Conservation (phyloP, 2,113 vertebrate species). For the Eubucco bourcierii region DNA sequence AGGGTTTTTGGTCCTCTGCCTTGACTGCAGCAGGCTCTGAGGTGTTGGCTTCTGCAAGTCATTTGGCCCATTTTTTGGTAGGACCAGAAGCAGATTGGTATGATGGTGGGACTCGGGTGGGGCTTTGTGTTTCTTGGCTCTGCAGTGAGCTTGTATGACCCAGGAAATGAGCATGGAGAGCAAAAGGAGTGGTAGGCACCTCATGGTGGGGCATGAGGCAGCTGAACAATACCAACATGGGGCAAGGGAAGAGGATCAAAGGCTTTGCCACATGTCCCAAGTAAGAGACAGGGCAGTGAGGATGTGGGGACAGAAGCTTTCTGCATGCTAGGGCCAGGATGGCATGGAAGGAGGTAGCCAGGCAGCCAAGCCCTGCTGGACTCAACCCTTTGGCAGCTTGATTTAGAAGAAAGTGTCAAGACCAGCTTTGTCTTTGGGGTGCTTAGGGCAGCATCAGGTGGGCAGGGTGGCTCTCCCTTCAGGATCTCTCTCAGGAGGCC, state of each 20-base stretch:
- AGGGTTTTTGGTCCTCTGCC: neutral
- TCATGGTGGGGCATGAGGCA: rapidly evolving
- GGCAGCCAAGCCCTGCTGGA: too few species aligned
- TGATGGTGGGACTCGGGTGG: rapidly evolving
- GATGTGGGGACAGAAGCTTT: neutral
- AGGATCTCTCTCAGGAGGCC: neutral
- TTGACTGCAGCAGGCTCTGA: rapidly evolving
- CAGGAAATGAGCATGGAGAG: rapidly evolving
- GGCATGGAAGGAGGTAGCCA: neutral
- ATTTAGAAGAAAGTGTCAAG: rapidly evolving
- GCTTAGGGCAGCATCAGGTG: too few species aligned
- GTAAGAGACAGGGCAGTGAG: neutral
- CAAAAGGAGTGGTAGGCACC: neutral
- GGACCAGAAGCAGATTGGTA: neutral
- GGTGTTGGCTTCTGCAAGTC: rapidly evolving
- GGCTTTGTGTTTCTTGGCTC: neutral
- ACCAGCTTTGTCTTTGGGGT: too few species aligned
- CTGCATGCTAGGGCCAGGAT: neutral
- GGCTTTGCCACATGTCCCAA: neutral
- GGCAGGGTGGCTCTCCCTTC: neutral
- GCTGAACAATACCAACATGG: rapidly evolving
- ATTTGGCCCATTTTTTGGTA: rapidly evolving
- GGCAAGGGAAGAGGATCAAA: neutral
- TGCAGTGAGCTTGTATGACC: neutral
- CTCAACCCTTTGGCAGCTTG: rapidly evolving